Base-by-base conservation (phyloP, 1,140 invertebrate genomes). In the Drosophila trapezifrons region DNA sequence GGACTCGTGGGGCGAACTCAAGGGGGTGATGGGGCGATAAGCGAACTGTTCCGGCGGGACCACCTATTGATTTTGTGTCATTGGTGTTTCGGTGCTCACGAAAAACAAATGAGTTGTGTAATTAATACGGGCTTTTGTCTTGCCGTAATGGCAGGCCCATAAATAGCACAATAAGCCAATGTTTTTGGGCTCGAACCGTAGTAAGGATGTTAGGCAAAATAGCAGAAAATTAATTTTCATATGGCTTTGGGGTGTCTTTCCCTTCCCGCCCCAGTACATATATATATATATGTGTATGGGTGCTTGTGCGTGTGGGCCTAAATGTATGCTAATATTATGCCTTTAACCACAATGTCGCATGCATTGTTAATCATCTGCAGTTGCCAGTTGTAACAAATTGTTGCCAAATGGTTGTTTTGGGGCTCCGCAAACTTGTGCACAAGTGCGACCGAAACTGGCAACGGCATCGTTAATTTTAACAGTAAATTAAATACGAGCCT, bases 291-390 rank as follows among this genome's bases (percentile, higher is more conserved):
- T 46, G 13, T 27, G n/a, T 22, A 22, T 57, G 45, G 67, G 42
- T 40, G 18, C 8, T 46, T 18, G 51, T 62, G 64, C 42, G 52
- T 71, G 38, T 63, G 54, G 12, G 27, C 38, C 60, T 29, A 69
- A 85, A 78, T 82, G 76, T 76, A 79, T 87, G 82, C 80, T 87
- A 87, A 87, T 86, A 86, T 89, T 87, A 89, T 87, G 83, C 79
- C 78, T 73, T 87, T 87, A 83, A 83, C 83, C 83, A 89, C 83
- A 87, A 87, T 83, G 84, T 87, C 84, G 79, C 76, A 76, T 78
- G 80, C 80, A 89, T 84, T 89, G 84, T 89, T 89, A 89, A 89
- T 89, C 84, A 89, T 89, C 82, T 89, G 80, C 84, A 89, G 84
- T 89, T 77, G 84, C 82, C 82, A 69, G 70, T 78, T 86, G 84